Evolutionary conservation across 2,797 vertebrate genomes (phyloP).

Genomic region (Bradypodion ventrale): DNA sequence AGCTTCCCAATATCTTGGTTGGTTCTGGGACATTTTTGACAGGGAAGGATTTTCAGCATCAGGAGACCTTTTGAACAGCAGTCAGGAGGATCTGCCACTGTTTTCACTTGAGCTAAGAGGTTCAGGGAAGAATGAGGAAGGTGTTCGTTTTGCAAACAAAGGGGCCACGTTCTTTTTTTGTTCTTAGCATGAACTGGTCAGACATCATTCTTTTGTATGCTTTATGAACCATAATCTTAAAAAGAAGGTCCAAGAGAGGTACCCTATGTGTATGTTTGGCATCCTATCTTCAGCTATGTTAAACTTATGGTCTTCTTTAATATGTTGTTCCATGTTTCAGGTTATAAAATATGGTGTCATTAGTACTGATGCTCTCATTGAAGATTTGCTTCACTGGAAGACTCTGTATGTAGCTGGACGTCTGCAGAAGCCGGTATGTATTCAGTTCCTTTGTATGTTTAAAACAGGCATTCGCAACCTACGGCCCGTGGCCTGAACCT

Average conservation of each 20-base stretch:
- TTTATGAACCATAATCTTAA: background rate
- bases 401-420: constrained; percentile 92
- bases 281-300: background rate
- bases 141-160: too few relatives aligned
- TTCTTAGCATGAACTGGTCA: background rate
- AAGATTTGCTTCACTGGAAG: constrained; percentile 93
- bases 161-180: too few relatives aligned
- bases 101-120: too few relatives aligned
- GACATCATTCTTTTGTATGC: background rate
- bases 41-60: too few relatives aligned
- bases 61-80: background rate
- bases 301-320: background rate
- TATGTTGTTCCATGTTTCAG: constrained; percentile 71
- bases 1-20: background rate
- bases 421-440: constrained; percentile 90
- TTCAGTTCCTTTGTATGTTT: constrained; percentile 11
- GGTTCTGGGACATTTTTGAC: background rate
- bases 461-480: too few relatives aligned
- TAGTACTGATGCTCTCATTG: constrained; percentile 86
- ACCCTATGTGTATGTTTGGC: fast-evolving
- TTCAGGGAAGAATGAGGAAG: too few relatives aligned
- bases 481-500: too few relatives aligned
- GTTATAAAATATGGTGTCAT: constrained; percentile 96
- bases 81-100: too few relatives aligned
- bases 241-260: background rate